A percentile compares a stretch with the other conserved stretches of the same genome.
These are phyloP conservation scores for Pelecanoides urinatrix DNA, from an alignment of 2,113 vertebrate genomes.

Conservation along the genomic window DNA sequence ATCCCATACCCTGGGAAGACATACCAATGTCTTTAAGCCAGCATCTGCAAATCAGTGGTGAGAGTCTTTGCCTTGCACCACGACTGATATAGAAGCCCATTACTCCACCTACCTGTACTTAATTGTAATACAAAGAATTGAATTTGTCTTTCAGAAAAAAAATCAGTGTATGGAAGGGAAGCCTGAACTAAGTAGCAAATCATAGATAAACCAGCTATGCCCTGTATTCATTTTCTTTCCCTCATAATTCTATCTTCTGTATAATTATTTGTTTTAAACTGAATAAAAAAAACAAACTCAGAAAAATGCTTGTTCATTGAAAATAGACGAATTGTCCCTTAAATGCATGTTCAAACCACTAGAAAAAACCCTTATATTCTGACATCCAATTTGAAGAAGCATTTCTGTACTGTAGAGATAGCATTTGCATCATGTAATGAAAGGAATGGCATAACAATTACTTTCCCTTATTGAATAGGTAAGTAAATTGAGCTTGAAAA, in stretches of 20 bases:
- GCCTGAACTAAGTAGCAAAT: neutral
- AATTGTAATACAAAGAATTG: neutral
- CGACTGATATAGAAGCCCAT: neutral
- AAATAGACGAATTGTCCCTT: neutral
- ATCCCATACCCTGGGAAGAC: neutral
- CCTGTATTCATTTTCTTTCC: neutral
- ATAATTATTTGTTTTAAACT: neutral
- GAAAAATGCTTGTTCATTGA: neutral
- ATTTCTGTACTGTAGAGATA: conserved; percentile 28
- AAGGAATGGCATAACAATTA: conserved; percentile 18
- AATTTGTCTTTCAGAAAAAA: neutral
- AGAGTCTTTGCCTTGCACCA: neutral
- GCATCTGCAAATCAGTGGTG: neutral
- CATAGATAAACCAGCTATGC: neutral
- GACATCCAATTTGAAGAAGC: conserved; percentile 3
- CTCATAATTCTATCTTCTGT: neutral
- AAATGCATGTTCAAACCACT: neutral
- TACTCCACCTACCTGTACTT: neutral
- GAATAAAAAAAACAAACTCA: neutral
- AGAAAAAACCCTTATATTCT: neutral
- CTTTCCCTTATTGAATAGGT: neutral
- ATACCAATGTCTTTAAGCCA: neutral
- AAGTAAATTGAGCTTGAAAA: conserved; percentile 46
- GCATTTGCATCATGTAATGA: conserved; percentile 15
- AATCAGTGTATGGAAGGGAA: neutral